Evolutionary conservation across 2,113 vertebrate genomes (phyloP).

Genomic region (Gopherus evgoodei): DNA sequence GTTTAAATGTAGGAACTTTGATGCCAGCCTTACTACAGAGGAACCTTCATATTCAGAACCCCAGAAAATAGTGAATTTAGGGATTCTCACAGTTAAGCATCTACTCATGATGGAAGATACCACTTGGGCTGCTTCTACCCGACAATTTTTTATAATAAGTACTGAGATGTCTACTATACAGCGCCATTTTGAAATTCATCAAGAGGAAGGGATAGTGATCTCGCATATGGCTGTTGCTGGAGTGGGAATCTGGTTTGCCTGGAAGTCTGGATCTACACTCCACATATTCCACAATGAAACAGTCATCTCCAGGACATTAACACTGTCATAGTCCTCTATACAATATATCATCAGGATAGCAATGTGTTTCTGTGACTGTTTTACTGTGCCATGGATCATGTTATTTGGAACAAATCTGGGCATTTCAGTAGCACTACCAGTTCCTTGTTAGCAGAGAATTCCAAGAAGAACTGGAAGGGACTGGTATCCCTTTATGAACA

Average conservation of each 20-base stretch:
- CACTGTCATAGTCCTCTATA: slow-evolving; percentile 90
- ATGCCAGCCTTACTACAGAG: neutral
- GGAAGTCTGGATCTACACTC: slow-evolving; percentile 92
- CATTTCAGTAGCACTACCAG: neutral
- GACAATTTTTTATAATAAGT: neutral
- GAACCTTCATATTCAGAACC: neutral
- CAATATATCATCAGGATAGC: slow-evolving; percentile 85
- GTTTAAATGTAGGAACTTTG: neutral
- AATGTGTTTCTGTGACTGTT: neutral
- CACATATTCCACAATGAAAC: slow-evolving; percentile 98
- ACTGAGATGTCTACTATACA: slow-evolving; percentile 51
- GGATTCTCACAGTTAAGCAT: neutral
- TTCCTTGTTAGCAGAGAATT: too few relatives aligned
- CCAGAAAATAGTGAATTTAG: neutral
- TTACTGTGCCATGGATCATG: neutral
- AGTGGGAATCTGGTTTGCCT: slow-evolving; percentile 96
- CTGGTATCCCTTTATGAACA: neutral
- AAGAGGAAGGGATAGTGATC: slow-evolving; percentile 97
- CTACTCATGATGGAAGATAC: neutral
- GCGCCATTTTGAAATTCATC: slow-evolving; percentile 93
- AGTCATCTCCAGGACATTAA: slow-evolving; percentile 96
- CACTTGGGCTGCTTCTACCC: neutral
- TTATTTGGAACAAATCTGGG: neutral
- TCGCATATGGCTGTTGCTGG: slow-evolving; percentile 96
- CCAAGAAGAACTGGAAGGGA: too few relatives aligned